Evolutionary conservation across 2,113 vertebrate genomes (phyloP).

Genomic region (Siniperca knerii): DNA sequence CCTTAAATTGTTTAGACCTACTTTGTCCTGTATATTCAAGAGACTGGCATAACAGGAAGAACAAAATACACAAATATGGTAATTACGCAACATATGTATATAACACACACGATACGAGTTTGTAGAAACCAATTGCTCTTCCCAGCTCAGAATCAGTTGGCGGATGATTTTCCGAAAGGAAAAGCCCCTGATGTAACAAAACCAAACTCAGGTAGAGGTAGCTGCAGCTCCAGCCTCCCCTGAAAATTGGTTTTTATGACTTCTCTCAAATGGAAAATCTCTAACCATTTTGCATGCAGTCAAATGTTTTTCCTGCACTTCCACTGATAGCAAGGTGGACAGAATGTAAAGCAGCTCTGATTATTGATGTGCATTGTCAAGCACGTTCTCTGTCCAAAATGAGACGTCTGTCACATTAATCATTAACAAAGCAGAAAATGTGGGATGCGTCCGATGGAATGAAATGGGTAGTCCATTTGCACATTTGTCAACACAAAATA

Average conservation of each 20-base stretch:
- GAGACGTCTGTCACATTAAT: constrained; percentile 66
- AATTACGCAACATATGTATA: constrained; percentile 8
- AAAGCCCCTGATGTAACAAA: constrained; percentile 40
- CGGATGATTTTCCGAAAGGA: constrained; percentile 15
- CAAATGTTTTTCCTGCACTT: constrained; percentile 26
- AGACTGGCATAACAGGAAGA: not conserved
- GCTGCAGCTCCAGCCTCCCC: constrained; percentile 16
- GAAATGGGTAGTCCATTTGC: constrained; percentile 42
- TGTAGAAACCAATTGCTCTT: constrained; percentile 25
- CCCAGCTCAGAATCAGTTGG: not conserved
- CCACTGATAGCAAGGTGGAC: constrained; percentile 43
- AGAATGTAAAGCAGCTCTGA: constrained; percentile 66
- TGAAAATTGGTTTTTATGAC: constrained; percentile 57
- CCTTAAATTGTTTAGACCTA: not conserved
- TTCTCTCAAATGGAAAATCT: constrained; percentile 54
- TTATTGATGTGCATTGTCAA: constrained; percentile 59
- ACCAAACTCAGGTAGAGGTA: constrained; percentile 4
- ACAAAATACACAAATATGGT: not conserved
- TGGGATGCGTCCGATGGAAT: constrained; percentile 26
- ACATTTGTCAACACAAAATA: constrained; percentile 38
- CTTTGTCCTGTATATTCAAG: not conserved
- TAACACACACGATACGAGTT: constrained; percentile 3
- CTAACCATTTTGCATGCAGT: constrained; percentile 48
- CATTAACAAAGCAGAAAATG: constrained; percentile 48
- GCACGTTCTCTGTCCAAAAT: constrained; percentile 44